phyloP scores from a whole-genome alignment of 2,888 invertebrate genomes.

The Monoplex corrugatus region DNA sequence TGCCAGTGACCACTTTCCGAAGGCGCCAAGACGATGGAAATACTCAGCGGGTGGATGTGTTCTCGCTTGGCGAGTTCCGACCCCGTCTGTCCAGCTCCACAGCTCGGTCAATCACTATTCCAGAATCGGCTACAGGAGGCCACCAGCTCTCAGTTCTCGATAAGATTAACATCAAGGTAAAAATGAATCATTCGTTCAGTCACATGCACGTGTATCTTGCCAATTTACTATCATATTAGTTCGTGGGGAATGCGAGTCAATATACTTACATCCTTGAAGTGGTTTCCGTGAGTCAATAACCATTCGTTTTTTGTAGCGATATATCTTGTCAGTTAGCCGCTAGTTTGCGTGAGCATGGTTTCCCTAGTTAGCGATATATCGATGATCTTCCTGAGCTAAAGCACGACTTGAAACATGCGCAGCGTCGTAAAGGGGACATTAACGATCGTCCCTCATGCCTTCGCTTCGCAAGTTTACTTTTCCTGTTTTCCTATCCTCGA shows the following conservation, averaged over 20 bases:
- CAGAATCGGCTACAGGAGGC: slow-evolving; percentile 41
- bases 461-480: not conserved
- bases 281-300: not conserved
- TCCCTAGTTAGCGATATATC: not conserved
- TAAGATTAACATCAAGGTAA: slow-evolving; percentile 76
- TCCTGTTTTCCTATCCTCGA: slow-evolving; percentile 10
- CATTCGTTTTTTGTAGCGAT: not conserved
- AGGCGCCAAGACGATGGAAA: slow-evolving; percentile 59
- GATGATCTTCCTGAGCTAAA: not conserved
- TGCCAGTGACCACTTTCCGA: slow-evolving; percentile 61
- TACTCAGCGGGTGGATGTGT: slow-evolving; percentile 61
- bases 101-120: slow-evolving; percentile 48
- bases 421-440: not conserved
- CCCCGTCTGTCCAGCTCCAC: slow-evolving; percentile 52
- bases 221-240: not conserved
- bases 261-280: slow-evolving; percentile 16
- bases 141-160: slow-evolving; percentile 70
- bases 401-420: slow-evolving; percentile 23
- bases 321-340: not conserved
- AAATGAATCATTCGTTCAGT: not conserved
- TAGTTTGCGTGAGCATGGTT: slow-evolving; percentile 12
- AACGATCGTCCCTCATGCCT: not conserved
- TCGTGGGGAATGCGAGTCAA: slow-evolving; percentile 16
- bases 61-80: slow-evolving; percentile 58
- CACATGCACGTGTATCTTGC: not conserved